Conservation (phyloP, 2,113 vertebrate genomes). For the Craseonycteris thonglongyai region DNA sequence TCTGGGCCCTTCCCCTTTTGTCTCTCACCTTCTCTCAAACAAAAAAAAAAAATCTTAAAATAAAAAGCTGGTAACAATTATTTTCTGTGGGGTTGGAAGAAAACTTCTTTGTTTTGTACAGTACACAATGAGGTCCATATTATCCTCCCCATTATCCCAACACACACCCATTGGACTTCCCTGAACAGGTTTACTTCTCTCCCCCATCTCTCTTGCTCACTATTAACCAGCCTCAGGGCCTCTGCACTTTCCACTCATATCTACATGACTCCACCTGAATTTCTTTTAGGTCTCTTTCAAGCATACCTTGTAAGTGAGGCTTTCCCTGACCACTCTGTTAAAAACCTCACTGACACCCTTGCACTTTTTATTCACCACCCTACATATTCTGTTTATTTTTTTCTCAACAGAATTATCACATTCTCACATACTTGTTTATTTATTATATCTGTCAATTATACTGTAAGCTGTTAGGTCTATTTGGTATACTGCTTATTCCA, state of each 20-base stretch:
- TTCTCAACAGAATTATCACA: neutral
- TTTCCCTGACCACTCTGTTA: neutral
- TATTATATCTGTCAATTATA: neutral
- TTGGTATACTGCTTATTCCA: neutral
- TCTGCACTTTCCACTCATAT: neutral
- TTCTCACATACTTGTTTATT: neutral
- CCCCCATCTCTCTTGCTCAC: neutral
- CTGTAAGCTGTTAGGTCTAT: neutral
- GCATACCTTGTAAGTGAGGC: neutral
- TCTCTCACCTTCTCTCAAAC: no score
- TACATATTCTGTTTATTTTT: neutral
- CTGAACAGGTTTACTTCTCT: neutral
- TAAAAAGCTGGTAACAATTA: neutral
- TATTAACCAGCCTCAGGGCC: neutral
- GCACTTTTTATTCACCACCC: neutral
- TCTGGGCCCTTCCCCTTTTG: no score
- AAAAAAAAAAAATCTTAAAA: no score
- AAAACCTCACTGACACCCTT: neutral
- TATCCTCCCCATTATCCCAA: neutral
- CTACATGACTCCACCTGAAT: neutral
- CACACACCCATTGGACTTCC: neutral
- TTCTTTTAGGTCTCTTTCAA: neutral
- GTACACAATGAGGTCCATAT: neutral
- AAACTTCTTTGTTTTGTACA: neutral
- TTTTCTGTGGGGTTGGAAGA: neutral